These are phyloP conservation scores for Chionis minor DNA, from an alignment of 2,113 vertebrate species.

Conservation along the genomic window DNA sequence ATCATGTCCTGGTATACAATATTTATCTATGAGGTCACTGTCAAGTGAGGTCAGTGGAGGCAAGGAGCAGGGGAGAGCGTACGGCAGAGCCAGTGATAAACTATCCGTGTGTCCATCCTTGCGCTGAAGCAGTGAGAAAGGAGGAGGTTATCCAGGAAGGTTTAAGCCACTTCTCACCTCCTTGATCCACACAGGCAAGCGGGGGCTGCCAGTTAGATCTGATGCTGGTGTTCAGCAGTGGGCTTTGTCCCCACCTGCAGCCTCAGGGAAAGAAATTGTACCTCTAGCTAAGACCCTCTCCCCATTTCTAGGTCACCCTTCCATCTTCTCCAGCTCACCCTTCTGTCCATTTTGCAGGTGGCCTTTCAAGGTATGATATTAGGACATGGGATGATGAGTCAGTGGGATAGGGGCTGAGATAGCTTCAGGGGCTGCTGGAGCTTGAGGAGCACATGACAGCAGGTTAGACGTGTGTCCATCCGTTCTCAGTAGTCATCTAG, in stretches of 20 bases:
- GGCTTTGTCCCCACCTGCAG: background rate
- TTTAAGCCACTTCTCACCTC: background rate
- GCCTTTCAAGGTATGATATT: background rate
- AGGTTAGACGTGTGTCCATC: background rate
- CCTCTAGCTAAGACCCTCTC: background rate
- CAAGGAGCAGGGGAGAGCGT: background rate
- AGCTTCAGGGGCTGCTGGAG: background rate
- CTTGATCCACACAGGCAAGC: background rate
- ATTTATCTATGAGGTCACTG: accelerated
- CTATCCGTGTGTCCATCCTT: background rate
- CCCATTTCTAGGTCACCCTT: background rate
- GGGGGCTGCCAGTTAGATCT: background rate
- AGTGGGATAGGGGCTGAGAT: background rate
- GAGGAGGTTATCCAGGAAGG: background rate
- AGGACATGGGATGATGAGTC: background rate
- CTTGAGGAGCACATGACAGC: background rate
- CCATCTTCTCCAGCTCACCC: background rate
- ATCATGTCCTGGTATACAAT: background rate
- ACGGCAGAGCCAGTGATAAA: background rate
- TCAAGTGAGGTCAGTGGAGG: background rate
- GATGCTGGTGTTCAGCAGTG: background rate
- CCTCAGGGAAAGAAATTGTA: background rate
- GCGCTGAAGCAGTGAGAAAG: background rate
- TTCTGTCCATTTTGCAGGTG: background rate
- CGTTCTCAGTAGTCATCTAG: background rate